Percentiles rank a stretch among this genome's conserved stretches.
phyloP scores from a whole-genome alignment of 2,113 vertebrate genomes.

The Cynoglossus semilaevis region DNA sequence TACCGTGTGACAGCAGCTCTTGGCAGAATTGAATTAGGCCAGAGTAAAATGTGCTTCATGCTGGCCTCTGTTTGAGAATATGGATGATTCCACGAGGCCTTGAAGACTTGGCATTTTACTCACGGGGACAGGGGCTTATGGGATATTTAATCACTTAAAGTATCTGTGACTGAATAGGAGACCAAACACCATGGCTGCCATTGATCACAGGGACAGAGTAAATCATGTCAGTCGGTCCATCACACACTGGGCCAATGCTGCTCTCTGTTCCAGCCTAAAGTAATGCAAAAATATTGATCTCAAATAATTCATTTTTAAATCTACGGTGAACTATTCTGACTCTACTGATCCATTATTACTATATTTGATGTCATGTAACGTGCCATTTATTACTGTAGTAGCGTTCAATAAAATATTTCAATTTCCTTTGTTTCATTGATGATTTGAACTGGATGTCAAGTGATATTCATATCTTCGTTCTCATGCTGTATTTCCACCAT shows the following conservation, averaged over 20 bases:
- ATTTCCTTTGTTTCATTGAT: too few species aligned
- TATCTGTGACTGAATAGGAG: slow-evolving; percentile 3
- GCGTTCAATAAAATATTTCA: too few species aligned
- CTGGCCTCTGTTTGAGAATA: slow-evolving; percentile 42
- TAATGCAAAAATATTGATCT: too few species aligned
- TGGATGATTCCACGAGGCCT: slow-evolving; percentile 20
- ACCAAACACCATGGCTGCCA: slow-evolving; percentile 12
- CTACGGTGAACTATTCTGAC: too few species aligned
- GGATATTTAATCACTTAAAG: slow-evolving; percentile 35
- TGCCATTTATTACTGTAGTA: too few species aligned
- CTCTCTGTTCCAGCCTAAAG: too few species aligned
- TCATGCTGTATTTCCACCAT: too few species aligned
- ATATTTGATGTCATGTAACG: too few species aligned
- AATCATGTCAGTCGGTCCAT: not conserved
- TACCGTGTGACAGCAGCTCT: slow-evolving; percentile 51
- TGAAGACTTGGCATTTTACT: slow-evolving; percentile 49
- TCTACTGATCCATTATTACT: too few species aligned
- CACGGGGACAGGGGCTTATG: slow-evolving; percentile 6
- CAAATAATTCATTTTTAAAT: too few species aligned
- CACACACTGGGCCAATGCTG: not conserved
- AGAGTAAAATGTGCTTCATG: slow-evolving; percentile 43
- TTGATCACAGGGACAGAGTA: not conserved
- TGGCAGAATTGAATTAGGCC: slow-evolving; percentile 54
- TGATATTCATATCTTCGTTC: too few species aligned
- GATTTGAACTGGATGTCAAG: too few species aligned